Base-by-base conservation (phyloP, 2,113 vertebrate genomes). In the Bos javanicus region DNA sequence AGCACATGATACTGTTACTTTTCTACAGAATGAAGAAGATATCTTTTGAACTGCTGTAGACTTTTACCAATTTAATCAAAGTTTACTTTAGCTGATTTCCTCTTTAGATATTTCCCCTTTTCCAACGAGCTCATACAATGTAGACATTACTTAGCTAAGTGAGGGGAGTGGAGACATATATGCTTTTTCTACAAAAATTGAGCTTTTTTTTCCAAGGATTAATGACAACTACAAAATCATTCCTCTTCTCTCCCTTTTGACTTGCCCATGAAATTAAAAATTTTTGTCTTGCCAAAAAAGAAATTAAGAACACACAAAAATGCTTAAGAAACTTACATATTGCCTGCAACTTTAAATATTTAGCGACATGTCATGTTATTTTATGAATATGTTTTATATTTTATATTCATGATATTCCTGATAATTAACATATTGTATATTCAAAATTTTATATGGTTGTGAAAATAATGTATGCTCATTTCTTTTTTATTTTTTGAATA, bases 391-490 rank as follows among this genome's bases (percentile, higher is more conserved):
- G 59, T 48, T 84, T 96, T 93, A 30, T 78, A 87, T 96, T 95
- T 96, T 48, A 81, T 59, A 85, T 78, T 93, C 56, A 76, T 92
- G 74, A 71, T 94, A 95, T 84, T 84, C 50, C 62, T 83, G 36
- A 52, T 96, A 76, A 39, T 84, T 26, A 95, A 78, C 16, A 84
- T 93, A 74, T n/a, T 92, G 1, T 59, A 39, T 90, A 95, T 90
- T 81, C 46, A 62, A 33, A 54, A 56, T 62, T 71, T 78, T 85
- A 57, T 43, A 71, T 83, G 4, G n/a, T 52, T 64, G 7, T 90
- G 48, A 86, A 91, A 95, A 36, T 39, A 88, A 93, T 52, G 8
- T 19, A 43, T 46, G 3, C 9, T 92, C 48, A 56, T 78, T 81
- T 71, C 7, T 26, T 74, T 80, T 52, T 82, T 62, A 26, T 57